A percentile compares a stretch with the other conserved stretches of the same genome.
These are phyloP conservation scores for Brachionus rubens DNA, from an alignment of 1,140 invertebrate species.

Conservation along the genomic window DNA sequence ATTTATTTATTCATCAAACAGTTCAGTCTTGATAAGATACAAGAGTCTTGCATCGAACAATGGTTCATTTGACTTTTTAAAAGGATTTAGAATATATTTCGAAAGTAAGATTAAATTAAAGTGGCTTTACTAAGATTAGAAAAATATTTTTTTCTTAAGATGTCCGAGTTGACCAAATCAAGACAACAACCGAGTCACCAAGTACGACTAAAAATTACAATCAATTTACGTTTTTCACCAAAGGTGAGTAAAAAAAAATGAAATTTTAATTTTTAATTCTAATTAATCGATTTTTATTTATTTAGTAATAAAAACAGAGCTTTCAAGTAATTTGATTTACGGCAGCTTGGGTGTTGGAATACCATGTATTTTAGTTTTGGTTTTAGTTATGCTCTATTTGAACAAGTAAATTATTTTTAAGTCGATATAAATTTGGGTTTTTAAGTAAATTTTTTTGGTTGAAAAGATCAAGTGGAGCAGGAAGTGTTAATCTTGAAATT, in stretches of 20 bases:
- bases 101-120: neutral
- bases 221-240: neutral
- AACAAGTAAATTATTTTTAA: slow-evolving; percentile 35
- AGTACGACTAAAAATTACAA: neutral
- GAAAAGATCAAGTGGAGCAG: neutral
- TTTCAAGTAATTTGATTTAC: neutral
- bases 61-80: neutral
- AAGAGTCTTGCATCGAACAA: neutral
- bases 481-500: neutral
- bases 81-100: slow-evolving; percentile 36
- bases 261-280: neutral
- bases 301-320: neutral
- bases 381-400: neutral
- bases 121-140: too few species aligned
- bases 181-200: neutral
- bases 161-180: neutral
- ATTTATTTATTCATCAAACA: neutral
- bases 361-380: neutral
- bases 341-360: neutral
- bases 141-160: neutral
- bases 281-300: neutral
- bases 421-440: neutral
- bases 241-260: neutral
- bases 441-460: neutral
- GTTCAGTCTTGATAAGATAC: slow-evolving; percentile 6